These are phyloP conservation scores for Drosophila pseudoobscura DNA, from an alignment of 1,140 invertebrate species.

Conservation along the genomic window DNA sequence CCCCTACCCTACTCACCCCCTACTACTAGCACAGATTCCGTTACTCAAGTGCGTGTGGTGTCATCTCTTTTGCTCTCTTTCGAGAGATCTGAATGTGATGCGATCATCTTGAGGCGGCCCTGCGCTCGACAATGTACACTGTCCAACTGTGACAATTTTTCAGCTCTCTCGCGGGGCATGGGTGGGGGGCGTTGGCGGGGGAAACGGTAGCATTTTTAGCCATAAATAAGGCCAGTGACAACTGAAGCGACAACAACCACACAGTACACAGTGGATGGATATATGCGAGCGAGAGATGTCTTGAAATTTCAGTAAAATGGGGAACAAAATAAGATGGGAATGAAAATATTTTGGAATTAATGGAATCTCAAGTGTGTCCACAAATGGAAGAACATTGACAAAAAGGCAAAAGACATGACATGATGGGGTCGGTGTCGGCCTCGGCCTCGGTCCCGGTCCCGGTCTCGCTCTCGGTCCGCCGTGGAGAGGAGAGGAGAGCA, in stretches of 20 bases:
- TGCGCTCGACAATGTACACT: too few species aligned
- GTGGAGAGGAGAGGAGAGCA: not conserved
- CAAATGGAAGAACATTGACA: slow-evolving; percentile 70
- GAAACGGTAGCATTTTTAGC: slow-evolving; percentile 1
- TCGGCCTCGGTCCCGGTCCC: slow-evolving; percentile 16
- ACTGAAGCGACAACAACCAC: slow-evolving; percentile 13
- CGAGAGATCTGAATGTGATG: too few species aligned
- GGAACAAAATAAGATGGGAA: slow-evolving; percentile 11
- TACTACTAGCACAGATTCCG: too few species aligned
- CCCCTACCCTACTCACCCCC: too few species aligned
- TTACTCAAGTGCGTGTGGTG: too few species aligned
- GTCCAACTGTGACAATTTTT: too few species aligned
- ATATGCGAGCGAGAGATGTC: not conserved
- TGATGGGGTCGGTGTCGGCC: slow-evolving; percentile 1
- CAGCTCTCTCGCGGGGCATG: too few species aligned
- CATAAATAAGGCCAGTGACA: slow-evolving; percentile 16
- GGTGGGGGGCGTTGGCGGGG: too few species aligned
- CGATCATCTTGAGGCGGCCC: too few species aligned
- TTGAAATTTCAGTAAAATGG: slow-evolving; percentile 28
- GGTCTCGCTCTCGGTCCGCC: too few species aligned
- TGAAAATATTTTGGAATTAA: slow-evolving; percentile 78
- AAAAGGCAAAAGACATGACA: slow-evolving; percentile 7
- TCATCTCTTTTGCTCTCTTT: too few species aligned
- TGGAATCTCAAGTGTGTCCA: slow-evolving; percentile 80
- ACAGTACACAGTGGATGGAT: not conserved